Evolutionary conservation across 2,888 invertebrate genomes (phyloP).

Genomic region (Alentia gelatinosa): DNA sequence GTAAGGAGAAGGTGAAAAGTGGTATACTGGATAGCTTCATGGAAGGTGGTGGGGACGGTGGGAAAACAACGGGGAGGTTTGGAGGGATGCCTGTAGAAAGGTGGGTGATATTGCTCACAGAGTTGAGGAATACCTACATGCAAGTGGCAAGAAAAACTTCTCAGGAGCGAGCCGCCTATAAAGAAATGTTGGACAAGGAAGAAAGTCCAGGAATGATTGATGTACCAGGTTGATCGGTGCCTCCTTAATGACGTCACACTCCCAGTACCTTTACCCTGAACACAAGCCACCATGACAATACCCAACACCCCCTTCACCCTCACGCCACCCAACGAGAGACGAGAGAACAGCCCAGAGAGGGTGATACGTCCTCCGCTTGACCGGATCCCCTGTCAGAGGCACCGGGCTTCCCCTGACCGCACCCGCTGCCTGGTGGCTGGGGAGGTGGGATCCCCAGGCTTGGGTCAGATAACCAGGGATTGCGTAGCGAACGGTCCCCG

Average conservation of each 20-base stretch:
- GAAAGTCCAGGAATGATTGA: slow-evolving; percentile 4
- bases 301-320: neutral
- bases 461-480: neutral
- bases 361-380: too few relatives aligned
- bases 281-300: neutral
- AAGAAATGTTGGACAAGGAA: too few relatives aligned
- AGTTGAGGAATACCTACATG: too few relatives aligned
- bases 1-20: too few relatives aligned
- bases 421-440: neutral
- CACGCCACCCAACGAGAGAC: neutral
- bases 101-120: neutral
- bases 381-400: neutral
- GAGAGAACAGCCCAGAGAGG: neutral
- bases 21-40: too few relatives aligned
- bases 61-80: too few relatives aligned
- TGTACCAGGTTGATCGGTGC: neutral
- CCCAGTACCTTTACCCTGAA: neutral
- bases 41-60: too few relatives aligned
- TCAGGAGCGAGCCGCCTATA: too few relatives aligned
- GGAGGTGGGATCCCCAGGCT: neutral
- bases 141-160: too few relatives aligned
- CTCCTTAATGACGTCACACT: neutral
- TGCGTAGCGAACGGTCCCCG: neutral
- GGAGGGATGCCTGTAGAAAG: neutral
- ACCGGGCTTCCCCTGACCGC: neutral